These are phyloP conservation scores for Uria lomvia DNA, from an alignment of 2,113 vertebrate species.

Conservation along the genomic window DNA sequence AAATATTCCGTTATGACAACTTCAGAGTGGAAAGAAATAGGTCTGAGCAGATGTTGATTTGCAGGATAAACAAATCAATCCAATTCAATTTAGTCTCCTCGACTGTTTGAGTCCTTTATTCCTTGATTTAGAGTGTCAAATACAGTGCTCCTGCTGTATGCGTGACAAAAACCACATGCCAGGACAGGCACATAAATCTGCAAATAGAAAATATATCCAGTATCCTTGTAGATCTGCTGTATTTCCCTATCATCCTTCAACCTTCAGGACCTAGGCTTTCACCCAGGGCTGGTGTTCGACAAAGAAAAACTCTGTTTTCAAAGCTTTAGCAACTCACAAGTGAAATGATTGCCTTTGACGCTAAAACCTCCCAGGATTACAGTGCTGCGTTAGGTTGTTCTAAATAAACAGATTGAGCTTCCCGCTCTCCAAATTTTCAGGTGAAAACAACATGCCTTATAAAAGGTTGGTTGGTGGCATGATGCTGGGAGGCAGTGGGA, in stretches of 20 bases:
- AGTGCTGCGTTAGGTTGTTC: not conserved
- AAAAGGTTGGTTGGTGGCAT: not conserved
- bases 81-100: not conserved
- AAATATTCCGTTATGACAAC: conserved; percentile 11
- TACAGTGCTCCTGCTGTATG: not conserved
- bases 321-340: not conserved
- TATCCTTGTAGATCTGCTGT: not conserved
- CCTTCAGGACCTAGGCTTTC: not conserved
- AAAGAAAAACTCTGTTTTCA: not conserved
- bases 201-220: not conserved
- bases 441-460: not conserved
- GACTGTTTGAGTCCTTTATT: conserved; percentile 8
- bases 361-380: not conserved
- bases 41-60: conserved; percentile 40
- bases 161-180: conserved; percentile 25
- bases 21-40: conserved; percentile 28
- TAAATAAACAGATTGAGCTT: not conserved
- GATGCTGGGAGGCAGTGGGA: not conserved
- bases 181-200: conserved; percentile 1
- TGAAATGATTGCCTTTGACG: not conserved
- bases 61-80: conserved; percentile 53
- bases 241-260: not conserved
- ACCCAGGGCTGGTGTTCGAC: not conserved
- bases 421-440: not conserved
- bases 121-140: not conserved